Conservation (phyloP, 1,140 invertebrate genomes). For the Melanaphis sacchari region DNA sequence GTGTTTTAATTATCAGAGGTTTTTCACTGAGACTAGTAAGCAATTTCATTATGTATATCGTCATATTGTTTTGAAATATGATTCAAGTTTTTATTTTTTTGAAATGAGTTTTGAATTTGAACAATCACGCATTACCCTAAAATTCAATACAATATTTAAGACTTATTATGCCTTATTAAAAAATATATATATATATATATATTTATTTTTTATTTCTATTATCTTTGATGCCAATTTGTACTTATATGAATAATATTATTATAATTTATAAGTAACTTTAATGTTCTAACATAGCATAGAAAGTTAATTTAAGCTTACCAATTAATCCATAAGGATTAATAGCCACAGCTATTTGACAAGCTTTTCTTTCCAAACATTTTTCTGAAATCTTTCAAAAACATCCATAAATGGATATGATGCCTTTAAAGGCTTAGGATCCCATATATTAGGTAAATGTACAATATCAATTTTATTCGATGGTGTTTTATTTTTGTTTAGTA, state of each 20-base stretch:
- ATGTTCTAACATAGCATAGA: not conserved
- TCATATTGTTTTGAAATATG: not conserved
- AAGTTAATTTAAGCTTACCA: not conserved
- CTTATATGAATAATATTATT: not conserved
- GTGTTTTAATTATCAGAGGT: not conserved
- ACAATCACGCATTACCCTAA: not conserved
- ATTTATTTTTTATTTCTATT: not conserved
- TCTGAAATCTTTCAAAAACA: not conserved
- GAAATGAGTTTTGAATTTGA: not conserved
- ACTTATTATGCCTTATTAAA: not conserved
- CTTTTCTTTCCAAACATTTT: slow-evolving; percentile 3
- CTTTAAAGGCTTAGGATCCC: not conserved
- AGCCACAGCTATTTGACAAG: not conserved
- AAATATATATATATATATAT: not conserved
- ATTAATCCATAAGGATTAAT: not conserved
- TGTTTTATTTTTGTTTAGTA: not conserved
- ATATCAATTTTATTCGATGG: not conserved
- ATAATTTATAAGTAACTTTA: not conserved
- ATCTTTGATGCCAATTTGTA: not conserved
- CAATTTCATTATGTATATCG: not conserved
- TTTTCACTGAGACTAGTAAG: not conserved
- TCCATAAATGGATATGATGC: not conserved
- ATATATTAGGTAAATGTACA: not conserved
- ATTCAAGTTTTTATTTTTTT: not conserved
- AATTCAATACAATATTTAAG: not conserved